Evolutionary conservation across 2,797 vertebrate species (phyloP), one percentile per base, ranked within the genome.

Genomic region (Choloepus didactylus): DNA sequence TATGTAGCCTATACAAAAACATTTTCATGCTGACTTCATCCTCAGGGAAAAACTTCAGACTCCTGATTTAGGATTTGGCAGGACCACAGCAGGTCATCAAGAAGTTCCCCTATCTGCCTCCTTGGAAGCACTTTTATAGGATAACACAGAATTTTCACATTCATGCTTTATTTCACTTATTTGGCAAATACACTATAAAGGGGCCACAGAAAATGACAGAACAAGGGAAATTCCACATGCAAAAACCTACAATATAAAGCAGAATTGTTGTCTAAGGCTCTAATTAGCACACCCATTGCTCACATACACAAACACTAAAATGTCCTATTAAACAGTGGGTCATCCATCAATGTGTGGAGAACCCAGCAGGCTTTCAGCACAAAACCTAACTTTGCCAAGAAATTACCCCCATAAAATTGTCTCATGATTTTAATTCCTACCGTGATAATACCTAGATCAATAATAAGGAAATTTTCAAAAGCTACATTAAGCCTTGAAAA

Each of bases 381-480:
- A 97, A 98, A 98, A 97, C 87, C 97, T 94, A 97, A 98, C 97
- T 98, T 96, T 97, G 96, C 98, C 97, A 98, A 98, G 98, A 98
- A 98, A 98, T 98, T 97, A 98, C 95, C 96, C 96, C 96, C 95
- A 98, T 95, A 97, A 98, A 97, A 97, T 97, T 97, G 97, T 98
- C 98, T 98, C 97, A 97, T 93, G 97, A 97, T 93, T 98, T 96
- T 98, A 97, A 97, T 93, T 98, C 98, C 98, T 98, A 97, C 89
- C 67, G 98, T 95, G 98, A 98, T 98, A 98, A 98, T 98, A 98
- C 98, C 97, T 97, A 98, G 98, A 98, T 98, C 97, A 96, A 97
- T 98, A 98, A 98, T 97, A 97, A 97, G 96, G 83, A 97, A 98
- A 98, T 98, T 98, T 98, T 98, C 96, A 97, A 97, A 97, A 98